Percentiles rank a stretch among this genome's conserved stretches.
Conservation (phyloP, 1,140 invertebrate species). For the Brachionus plicatilis region DNA sequence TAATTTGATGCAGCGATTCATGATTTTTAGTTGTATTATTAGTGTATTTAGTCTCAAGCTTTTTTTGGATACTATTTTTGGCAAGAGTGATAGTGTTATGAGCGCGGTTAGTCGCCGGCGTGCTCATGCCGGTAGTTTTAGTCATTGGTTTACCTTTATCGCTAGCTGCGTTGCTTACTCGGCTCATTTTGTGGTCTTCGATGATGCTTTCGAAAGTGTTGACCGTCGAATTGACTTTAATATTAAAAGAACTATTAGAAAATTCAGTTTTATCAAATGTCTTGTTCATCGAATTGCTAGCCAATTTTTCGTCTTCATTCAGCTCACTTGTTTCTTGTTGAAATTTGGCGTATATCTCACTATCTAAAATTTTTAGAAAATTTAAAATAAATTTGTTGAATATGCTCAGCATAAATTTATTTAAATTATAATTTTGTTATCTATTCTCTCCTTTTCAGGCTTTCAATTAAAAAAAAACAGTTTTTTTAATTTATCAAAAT, state of each 20-base stretch:
- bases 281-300: slow-evolving; percentile 12
- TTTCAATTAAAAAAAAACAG: not conserved
- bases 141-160: not conserved
- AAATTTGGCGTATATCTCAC: slow-evolving; percentile 4
- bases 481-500: not conserved
- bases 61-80: slow-evolving; percentile 28
- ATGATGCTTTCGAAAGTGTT: not conserved
- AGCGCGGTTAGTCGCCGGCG: not conserved
- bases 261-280: slow-evolving; percentile 32
- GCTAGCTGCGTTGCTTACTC: not conserved
- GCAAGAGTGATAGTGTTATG: slow-evolving; percentile 3
- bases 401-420: not conserved
- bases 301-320: slow-evolving; percentile 14
- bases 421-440: not conserved
- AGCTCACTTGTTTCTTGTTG: not conserved
- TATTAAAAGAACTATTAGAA: not conserved
- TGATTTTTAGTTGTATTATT: not conserved
- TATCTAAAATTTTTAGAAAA: not conserved
- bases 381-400: not conserved
- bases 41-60: slow-evolving; percentile 2
- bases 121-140: not conserved
- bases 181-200: not conserved
- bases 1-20: slow-evolving; percentile 14
- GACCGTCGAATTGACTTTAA: not conserved
- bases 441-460: not conserved